These are phyloP conservation scores for Pseudocheirus occidentalis DNA, from an alignment of 2,797 vertebrate species.

Conservation along the genomic window DNA sequence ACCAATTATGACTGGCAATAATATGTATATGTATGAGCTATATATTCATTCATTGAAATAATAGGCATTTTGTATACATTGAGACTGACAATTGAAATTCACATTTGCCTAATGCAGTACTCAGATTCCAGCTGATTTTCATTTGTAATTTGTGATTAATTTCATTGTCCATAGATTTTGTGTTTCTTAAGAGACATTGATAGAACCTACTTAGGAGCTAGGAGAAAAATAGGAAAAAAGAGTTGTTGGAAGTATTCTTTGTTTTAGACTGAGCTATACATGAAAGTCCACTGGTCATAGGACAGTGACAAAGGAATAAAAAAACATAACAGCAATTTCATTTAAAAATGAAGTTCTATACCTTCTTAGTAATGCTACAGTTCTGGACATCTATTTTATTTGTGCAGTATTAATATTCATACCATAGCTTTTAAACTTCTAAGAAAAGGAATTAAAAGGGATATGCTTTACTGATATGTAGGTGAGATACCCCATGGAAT, in stretches of 20 bases:
- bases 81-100: conserved; percentile 82
- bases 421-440: conserved; percentile 64
- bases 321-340: conserved; percentile 61
- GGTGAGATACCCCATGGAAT: conserved; percentile 70
- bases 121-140: conserved; percentile 83
- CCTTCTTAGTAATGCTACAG: background rate
- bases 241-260: conserved; percentile 64
- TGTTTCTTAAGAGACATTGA: conserved; percentile 80
- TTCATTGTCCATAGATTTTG: conserved; percentile 84
- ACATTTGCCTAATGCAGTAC: conserved; percentile 82
- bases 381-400: conserved; percentile 70
- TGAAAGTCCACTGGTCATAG: conserved; percentile 75
- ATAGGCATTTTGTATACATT: conserved; percentile 75
- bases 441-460: conserved; percentile 73
- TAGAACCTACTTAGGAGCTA: conserved; percentile 75
- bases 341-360: conserved; percentile 76
- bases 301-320: conserved; percentile 70
- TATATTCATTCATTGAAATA: conserved; percentile 11
- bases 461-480: conserved; percentile 76
- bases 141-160: conserved; percentile 84
- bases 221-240: conserved; percentile 73
- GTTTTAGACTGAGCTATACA: conserved; percentile 75
- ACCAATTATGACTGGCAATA: conserved; percentile 71
- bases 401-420: conserved; percentile 73
- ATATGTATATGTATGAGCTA: conserved; percentile 49